These are phyloP conservation scores for Carcina quercana DNA, from an alignment of 2,888 invertebrate genomes.

Conservation along the genomic window DNA sequence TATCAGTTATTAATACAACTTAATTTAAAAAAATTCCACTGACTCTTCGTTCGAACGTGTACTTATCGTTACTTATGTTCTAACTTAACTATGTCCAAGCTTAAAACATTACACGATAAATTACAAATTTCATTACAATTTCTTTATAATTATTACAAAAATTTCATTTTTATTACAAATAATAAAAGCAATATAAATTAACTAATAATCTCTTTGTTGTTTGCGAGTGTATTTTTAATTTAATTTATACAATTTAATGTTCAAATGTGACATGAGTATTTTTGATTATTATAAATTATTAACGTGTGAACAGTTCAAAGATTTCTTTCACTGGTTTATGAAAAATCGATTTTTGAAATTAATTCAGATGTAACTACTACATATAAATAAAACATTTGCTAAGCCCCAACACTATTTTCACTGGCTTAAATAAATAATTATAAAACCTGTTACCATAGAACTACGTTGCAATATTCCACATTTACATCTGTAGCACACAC, in stretches of 20 bases:
- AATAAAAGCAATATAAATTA: conserved; percentile 40
- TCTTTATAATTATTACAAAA: conserved; percentile 46
- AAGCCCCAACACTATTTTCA: conserved; percentile 4
- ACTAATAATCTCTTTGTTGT: conserved; percentile 48
- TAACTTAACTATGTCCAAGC: conserved; percentile 68
- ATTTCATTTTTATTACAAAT: conserved; percentile 28
- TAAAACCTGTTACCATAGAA: conserved; percentile 18
- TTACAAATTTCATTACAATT: conserved; percentile 66
- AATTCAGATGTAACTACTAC: not conserved
- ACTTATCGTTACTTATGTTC: conserved; percentile 36
- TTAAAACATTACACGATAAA: conserved; percentile 66
- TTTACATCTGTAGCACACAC: conserved; percentile 64
- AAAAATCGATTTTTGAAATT: too few species aligned
- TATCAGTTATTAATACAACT: conserved; percentile 67
- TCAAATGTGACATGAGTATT: conserved; percentile 1
- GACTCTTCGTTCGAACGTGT: conserved; percentile 51
- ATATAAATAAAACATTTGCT: too few species aligned
- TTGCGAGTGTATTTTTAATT: conserved; percentile 14
- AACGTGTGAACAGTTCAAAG: not conserved
- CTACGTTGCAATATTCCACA: conserved; percentile 52
- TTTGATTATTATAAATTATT: not conserved
- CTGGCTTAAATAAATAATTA: conserved; percentile 15
- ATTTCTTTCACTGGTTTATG: too few species aligned
- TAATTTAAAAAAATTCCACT: conserved; percentile 68
- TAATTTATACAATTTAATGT: conserved; percentile 4